Evolutionary conservation across 2,888 invertebrate genomes (phyloP).

Genomic region (Synanthedon vespiformis): DNA sequence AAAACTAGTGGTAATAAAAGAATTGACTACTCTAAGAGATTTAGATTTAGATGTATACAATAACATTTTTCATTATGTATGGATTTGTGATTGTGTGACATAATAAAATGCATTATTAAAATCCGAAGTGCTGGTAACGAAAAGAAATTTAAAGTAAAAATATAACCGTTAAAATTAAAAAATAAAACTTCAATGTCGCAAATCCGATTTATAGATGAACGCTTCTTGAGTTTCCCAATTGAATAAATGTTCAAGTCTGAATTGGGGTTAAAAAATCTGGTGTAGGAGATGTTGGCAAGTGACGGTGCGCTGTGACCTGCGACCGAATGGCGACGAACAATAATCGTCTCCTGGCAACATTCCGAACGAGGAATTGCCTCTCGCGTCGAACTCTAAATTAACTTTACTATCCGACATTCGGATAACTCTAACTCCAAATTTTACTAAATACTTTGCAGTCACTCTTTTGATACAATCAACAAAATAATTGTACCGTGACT

Average conservation of each 20-base stretch:
- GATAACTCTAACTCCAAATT: neutral
- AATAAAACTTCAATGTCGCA: conserved; percentile 2
- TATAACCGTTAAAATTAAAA: neutral
- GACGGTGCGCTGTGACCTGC: conserved; percentile 16
- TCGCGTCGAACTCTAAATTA: neutral
- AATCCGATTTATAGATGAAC: neutral
- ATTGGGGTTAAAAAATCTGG: conserved; percentile 14
- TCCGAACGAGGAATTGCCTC: conserved; percentile 10
- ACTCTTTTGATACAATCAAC: too few species aligned
- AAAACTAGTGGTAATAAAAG: too few species aligned
- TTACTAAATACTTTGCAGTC: too few species aligned
- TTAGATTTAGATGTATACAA: too few species aligned
- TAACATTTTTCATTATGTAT: too few species aligned
- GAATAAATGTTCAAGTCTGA: conserved; percentile 13
- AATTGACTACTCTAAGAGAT: too few species aligned
- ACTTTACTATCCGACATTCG: neutral
- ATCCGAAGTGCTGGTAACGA: too few species aligned
- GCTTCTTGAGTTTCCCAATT: conserved; percentile 2
- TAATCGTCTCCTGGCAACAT: conserved; percentile 24
- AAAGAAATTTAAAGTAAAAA: too few species aligned
- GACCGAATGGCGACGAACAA: conserved; percentile 19
- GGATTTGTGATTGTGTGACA: too few species aligned
- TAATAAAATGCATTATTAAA: too few species aligned
- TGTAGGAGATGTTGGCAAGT: conserved; percentile 18
- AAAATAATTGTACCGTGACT: too few species aligned